Conservation (phyloP, 2,113 vertebrate species). For the Sebastes fasciatus region DNA sequence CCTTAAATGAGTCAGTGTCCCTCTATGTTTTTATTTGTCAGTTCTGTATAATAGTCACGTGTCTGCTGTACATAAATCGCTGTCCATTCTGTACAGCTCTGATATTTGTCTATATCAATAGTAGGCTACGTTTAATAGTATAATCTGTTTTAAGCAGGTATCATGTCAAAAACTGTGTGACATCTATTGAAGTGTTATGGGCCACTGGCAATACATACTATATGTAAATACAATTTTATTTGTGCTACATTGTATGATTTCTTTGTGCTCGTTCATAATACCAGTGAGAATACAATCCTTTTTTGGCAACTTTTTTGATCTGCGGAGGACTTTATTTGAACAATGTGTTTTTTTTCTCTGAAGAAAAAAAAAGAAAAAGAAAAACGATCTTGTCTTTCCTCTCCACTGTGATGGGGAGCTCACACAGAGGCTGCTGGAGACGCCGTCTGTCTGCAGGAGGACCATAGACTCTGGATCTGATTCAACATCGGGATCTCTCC, state of each 20-base stretch:
- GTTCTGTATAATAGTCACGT: slow-evolving; percentile 70
- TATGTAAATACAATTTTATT: slow-evolving; percentile 84
- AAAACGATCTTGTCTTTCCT: slow-evolving; percentile 50
- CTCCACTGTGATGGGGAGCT: slow-evolving; percentile 73
- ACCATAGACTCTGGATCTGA: slow-evolving; percentile 64
- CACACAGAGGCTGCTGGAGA: slow-evolving; percentile 55
- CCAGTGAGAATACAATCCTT: slow-evolving; percentile 77
- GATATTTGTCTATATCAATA: slow-evolving; percentile 83
- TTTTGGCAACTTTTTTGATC: slow-evolving; percentile 65
- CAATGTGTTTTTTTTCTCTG: slow-evolving; percentile 56
- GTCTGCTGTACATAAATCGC: slow-evolving; percentile 78
- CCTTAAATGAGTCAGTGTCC: slow-evolving; percentile 21
- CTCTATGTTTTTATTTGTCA: slow-evolving; percentile 48
- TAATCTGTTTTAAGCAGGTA: slow-evolving; percentile 81
- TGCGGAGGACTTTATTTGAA: slow-evolving; percentile 69
- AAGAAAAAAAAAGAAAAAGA: slow-evolving; percentile 33
- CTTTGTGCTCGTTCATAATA: slow-evolving; percentile 79
- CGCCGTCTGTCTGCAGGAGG: slow-evolving; percentile 51
- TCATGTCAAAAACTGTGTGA: slow-evolving; percentile 80
- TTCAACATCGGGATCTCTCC: slow-evolving; percentile 57
- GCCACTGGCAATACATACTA: slow-evolving; percentile 82
- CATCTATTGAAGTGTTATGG: slow-evolving; percentile 80
- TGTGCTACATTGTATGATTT: slow-evolving; percentile 76
- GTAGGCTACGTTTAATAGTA: slow-evolving; percentile 82
- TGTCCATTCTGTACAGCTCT: slow-evolving; percentile 82